Evolutionary conservation across 2,113 vertebrate genomes (phyloP), one percentile per base, ranked within the genome.

Genomic region (Pseudopodoces humilis): DNA sequence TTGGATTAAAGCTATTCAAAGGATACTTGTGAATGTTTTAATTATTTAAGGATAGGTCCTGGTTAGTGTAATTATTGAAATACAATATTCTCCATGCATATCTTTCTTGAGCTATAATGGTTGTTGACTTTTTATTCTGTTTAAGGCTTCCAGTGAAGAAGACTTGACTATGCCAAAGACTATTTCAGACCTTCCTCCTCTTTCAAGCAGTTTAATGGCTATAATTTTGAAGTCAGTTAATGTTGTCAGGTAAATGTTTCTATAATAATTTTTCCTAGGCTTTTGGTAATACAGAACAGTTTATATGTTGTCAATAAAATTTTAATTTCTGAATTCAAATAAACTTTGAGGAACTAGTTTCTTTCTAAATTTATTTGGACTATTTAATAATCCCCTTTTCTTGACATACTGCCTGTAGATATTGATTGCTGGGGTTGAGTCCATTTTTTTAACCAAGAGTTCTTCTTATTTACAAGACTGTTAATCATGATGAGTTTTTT

Each of bases 111-210:
- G 30, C 41, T 96, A 9, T 39, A 86, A n/a, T 1, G 13, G 11
- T 39, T 92, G 28, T n/a, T 88, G 59, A 59, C 52, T 49, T 74
- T 22, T 60, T 39, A 12, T 58, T 75, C 11, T 39, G 63, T 77
- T 95, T 72, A 43, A 98, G 98, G 71, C 72, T 89, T 96, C 97
- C 68, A 95, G 97, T 94, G 83, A 90, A 43, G 96, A 98, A 91
- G 98, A 98, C 20, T 71, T 99, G 35, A 78, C 80, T 30, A 53
- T 95, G 13, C 98, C 98, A 11, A 97, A 98, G 90, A 91, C 96
- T 8, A 30, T 98, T 62, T 96, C 98, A 35, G 98, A 99, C 55
- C 98, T 99, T 91, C 99, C 99, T 12, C 98, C 98, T 27, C 98
- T 99, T 84, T 99, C 99, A 88, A 96, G 96, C 78, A 82, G 96